phyloP scores from a whole-genome alignment of 2,113 vertebrate species.

The Campylorhamphus procurvoides region DNA sequence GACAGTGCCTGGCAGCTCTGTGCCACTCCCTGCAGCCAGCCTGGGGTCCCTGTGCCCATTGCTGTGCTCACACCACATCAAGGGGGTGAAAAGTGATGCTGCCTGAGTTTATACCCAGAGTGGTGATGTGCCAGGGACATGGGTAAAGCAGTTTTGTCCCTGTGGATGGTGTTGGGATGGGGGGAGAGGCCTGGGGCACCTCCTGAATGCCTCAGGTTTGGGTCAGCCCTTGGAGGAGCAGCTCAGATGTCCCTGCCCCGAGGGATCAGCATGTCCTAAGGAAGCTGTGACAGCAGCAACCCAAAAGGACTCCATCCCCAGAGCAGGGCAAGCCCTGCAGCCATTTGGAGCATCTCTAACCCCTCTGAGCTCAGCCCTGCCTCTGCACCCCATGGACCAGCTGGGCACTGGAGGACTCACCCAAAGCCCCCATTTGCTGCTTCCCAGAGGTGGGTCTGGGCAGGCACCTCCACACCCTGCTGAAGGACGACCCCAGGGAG shows the following conservation, averaged over 20 bases:
- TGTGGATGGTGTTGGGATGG: not conserved
- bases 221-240: not conserved
- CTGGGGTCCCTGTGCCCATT: not conserved
- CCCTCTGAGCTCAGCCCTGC: rapidly evolving
- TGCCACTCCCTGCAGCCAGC: not conserved
- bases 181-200: not conserved
- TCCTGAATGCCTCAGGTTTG: not conserved
- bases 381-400: not conserved
- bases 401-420: not conserved
- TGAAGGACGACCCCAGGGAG: not conserved
- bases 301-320: not conserved
- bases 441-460: not conserved
- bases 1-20: rapidly evolving
- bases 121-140: not conserved
- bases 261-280: not conserved
- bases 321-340: not conserved
- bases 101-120: not conserved
- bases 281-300: rapidly evolving
- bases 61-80: not conserved
- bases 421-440: not conserved
- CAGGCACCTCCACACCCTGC: not conserved
- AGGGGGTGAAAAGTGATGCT: not conserved
- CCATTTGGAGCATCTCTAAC: not conserved
- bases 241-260: not conserved
- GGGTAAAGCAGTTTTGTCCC: not conserved